These are phyloP conservation scores for Mythimna lalbum DNA, from an alignment of 2,888 invertebrate genomes.

Conservation along the genomic window DNA sequence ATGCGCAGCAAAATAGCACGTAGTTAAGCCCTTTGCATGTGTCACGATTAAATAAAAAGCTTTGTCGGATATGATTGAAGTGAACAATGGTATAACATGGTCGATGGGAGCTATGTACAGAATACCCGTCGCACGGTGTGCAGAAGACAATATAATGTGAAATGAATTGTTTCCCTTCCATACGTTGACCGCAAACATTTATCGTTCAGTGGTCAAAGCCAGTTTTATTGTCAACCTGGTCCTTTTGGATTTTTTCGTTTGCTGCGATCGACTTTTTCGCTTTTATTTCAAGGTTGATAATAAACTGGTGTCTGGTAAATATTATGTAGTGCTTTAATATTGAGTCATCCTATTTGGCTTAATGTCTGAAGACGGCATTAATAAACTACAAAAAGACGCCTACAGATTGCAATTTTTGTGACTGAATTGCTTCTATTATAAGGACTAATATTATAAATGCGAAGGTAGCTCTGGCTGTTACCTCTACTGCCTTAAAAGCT, in stretches of 20 bases:
- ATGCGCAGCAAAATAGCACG: constrained; percentile 29
- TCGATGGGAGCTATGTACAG: constrained; percentile 36
- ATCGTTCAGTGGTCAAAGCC: constrained; percentile 49
- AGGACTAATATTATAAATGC: no score
- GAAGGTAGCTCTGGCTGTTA: no score
- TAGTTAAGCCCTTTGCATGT: constrained; percentile 32
- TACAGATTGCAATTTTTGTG: no score
- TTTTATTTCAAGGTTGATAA: constrained; percentile 40
- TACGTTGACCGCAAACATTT: constrained; percentile 59
- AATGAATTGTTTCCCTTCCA: constrained; percentile 61
- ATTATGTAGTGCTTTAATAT: constrained; percentile 8
- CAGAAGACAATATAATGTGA: constrained; percentile 56
- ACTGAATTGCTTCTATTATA: no score
- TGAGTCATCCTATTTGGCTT: constrained; percentile 1
- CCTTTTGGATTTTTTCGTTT: constrained; percentile 23
- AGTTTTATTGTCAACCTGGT: constrained; percentile 48
- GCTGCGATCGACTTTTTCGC: constrained; percentile 35
- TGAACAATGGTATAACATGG: constrained; percentile 51
- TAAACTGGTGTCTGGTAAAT: constrained; percentile 8
- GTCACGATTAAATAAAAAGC: constrained; percentile 45
- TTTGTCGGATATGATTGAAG: constrained; percentile 48
- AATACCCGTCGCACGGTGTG: constrained; percentile 46
- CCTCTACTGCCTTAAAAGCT: no score
- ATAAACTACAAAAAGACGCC: no score
- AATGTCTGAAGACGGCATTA: not conserved